Base-by-base conservation (phyloP, 2,113 vertebrate species). In the Stigmatopora nigra region DNA sequence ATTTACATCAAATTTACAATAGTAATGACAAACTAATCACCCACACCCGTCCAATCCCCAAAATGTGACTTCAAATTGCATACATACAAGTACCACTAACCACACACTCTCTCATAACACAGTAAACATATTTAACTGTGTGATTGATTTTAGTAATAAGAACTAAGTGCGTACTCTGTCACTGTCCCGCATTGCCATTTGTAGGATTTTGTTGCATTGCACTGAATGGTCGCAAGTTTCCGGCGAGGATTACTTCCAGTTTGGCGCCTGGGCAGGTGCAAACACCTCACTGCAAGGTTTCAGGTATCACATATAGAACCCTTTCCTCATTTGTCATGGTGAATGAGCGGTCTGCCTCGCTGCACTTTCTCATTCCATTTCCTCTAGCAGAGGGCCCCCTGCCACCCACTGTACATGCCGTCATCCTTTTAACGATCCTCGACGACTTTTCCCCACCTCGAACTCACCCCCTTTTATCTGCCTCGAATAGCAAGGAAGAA, bases 361-460 rank as follows among this genome's bases (percentile, higher is more conserved):
- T 88, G 86, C 87, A 86, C 87, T 88, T 87, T 89, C 86, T 85
- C 89, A 87, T 88, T 87, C 83, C 82, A 87, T 87, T 88, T 86
- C 89, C 87, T 87, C 81, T 78, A 73, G 55, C 78, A 79, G 81
- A 83, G 79, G 84, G 82, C 84, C 81, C 83, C 85, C 80, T 80
- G 75, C 89, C 89, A 87, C 85, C 87, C 88, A 89, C 89, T 85
- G 86, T 83, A 61, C 13, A 88, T 73, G 55, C 85, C 84, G 81
- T 85, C 87, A 88, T 87, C 87, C 86, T 80, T 87, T 82, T 78
- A 82, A 86, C 87, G 87, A 86, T 87, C 63, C 74, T 82, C 86
- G 71, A 80, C 64, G 35, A 53, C 44, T 45, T 65, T 79, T 72
- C 73, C 3, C 69, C 69, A 68, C 76, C 51, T 63, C 71, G 25